Evolutionary conservation across 2,888 invertebrate genomes (phyloP), one percentile per base, ranked within the genome.

Genomic region (Nasonia oneida): DNA sequence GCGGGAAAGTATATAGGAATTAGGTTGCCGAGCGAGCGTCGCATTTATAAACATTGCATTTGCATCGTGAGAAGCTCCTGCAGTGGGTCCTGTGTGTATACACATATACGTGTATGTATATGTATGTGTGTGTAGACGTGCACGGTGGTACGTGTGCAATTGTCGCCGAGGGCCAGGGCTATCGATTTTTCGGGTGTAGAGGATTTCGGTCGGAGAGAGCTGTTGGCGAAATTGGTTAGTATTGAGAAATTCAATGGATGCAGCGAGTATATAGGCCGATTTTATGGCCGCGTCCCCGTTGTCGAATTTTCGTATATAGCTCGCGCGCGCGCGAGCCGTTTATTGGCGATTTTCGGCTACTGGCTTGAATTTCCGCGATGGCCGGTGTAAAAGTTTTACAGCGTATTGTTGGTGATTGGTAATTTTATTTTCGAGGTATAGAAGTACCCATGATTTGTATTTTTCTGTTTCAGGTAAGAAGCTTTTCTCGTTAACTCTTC

Each of bases 1-100:
- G 85, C 85, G 77, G 75, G 57, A 76, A 79, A 42, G 75, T 39
- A 47, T 39, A 47, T 37, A 37, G 75, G 82, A 85, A 85, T 85
- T 85, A 85, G 85, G 78, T 82, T 85, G 85, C n/a, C 57, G 29
- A 50, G n/a, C 80, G 80, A 33, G 37, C 42, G 29, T 37, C 76
- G 71, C 80, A 86, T 83, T 83, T 80, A 86, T 86, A 86, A 86
- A 86, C 80, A 83, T 84, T 81, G 76, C 71, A 83, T 83, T 83
- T 86, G 83, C 80, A 86, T 83, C 77, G 47, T 77, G 67, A 79
- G 61, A 81, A 76, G 81, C 37, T 76, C n/a, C 42, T 4, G 10
- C 42, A 42, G 6, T 8, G 8, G 6, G 39, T 39, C 6, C 67
- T 42, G 10, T 50, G 15, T 15, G 10, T 6, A 50, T 15, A 3